Evolutionary conservation across 1,140 invertebrate genomes (phyloP).

Genomic region (Cyclargus thomasi): DNA sequence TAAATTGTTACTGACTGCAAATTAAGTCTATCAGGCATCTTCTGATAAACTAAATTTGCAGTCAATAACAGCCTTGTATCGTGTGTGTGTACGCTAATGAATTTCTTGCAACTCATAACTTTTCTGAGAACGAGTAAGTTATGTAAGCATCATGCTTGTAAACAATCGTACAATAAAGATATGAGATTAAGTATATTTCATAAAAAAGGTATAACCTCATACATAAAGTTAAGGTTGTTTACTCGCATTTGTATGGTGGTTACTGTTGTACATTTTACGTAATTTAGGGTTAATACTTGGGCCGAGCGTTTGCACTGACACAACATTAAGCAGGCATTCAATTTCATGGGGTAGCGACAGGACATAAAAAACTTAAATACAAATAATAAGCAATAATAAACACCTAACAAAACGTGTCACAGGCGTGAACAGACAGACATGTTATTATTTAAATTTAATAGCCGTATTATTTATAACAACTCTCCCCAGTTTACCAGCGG

Average conservation of each 20-base stretch:
- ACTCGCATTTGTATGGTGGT: neutral
- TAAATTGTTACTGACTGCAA: too few species aligned
- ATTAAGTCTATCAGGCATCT: too few species aligned
- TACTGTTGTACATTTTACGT: neutral
- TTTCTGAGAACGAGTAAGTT: neutral
- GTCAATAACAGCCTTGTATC: too few species aligned
- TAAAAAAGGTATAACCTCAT: neutral
- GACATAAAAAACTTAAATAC: too few species aligned
- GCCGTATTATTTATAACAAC: slow-evolving; percentile 12
- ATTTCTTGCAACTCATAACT: neutral
- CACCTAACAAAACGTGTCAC: slow-evolving; percentile 5
- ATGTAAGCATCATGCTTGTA: neutral
- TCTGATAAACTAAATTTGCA: too few species aligned
- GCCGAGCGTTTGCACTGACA: neutral
- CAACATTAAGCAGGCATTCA: neutral
- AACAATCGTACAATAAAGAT: neutral
- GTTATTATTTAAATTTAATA: slow-evolving; percentile 22
- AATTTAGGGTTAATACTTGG: neutral
- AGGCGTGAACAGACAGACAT: neutral
- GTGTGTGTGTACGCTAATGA: too few species aligned
- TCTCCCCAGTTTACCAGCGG: slow-evolving; percentile 23
- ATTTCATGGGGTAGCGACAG: too few species aligned
- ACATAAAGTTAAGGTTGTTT: neutral
- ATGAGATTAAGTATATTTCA: neutral
- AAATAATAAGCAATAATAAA: neutral